phyloP scores from a whole-genome alignment of 1,140 invertebrate genomes.

The Leptinotarsa undecemlineata region DNA sequence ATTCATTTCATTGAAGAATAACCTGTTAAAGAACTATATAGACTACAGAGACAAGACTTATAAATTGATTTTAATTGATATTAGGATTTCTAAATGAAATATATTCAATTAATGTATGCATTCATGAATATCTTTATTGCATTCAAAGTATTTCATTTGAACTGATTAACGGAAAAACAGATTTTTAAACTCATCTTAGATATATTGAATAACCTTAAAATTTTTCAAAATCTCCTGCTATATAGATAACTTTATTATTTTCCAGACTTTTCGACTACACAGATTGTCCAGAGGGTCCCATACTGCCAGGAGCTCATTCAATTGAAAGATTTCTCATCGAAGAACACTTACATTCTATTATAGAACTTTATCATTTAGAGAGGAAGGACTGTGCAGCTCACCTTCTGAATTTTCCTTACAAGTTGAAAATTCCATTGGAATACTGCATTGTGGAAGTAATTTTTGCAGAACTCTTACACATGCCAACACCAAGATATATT shows the following conservation, averaged over 20 bases:
- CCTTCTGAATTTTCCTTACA: slow-evolving; percentile 90
- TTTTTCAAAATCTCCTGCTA: too few species aligned
- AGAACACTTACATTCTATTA: slow-evolving; percentile 93
- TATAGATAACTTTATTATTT: not conserved
- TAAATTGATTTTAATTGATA: too few species aligned
- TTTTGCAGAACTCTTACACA: slow-evolving; percentile 90
- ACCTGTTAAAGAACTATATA: too few species aligned
- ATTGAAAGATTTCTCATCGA: slow-evolving; percentile 98
- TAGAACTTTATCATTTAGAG: slow-evolving; percentile 86
- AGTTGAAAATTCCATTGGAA: slow-evolving; percentile 93
- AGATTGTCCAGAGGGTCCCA: slow-evolving; percentile 92
- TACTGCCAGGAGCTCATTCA: slow-evolving; percentile 92
- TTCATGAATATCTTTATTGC: too few species aligned
- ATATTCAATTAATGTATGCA: too few species aligned
- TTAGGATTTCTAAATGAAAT: too few species aligned
- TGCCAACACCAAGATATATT: slow-evolving; percentile 83
- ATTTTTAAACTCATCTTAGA: too few species aligned
- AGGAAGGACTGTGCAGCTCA: slow-evolving; percentile 93
- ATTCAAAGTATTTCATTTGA: too few species aligned
- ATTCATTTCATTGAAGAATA: too few species aligned
- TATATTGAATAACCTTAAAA: too few species aligned
- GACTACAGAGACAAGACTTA: too few species aligned
- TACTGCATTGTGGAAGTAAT: slow-evolving; percentile 98
- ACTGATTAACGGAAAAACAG: too few species aligned
- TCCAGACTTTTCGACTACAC: slow-evolving; percentile 96